Percentiles rank a stretch among this genome's conserved stretches.
Evolutionary conservation across 2,113 vertebrate species (phyloP).

Genomic region (Grammomys dolichurus): DNA sequence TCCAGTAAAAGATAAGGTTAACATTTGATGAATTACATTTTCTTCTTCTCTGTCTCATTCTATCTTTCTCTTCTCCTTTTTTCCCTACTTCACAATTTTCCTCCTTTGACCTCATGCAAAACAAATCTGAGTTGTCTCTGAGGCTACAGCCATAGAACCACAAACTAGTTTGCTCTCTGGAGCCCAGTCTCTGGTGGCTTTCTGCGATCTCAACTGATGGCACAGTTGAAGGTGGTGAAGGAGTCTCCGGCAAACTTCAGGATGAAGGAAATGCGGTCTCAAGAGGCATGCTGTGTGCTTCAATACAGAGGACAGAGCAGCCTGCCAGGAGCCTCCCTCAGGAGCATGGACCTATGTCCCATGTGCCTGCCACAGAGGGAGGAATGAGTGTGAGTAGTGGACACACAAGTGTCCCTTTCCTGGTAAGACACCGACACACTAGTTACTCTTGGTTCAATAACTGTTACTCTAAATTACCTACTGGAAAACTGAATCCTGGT

Average conservation of each 20-base stretch:
- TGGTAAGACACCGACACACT: slow-evolving; percentile 30
- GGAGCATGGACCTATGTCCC: background rate
- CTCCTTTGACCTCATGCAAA: background rate
- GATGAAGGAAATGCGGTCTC: background rate
- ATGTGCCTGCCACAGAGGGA: background rate
- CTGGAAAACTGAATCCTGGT: background rate
- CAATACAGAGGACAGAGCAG: background rate
- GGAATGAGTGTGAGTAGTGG: background rate
- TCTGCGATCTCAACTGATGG: background rate
- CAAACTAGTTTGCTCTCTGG: background rate
- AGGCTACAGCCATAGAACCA: background rate
- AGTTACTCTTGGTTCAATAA: background rate
- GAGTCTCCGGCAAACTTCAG: background rate
- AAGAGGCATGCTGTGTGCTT: slow-evolving; percentile 2
- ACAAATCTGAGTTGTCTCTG: background rate
- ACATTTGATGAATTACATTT: background rate
- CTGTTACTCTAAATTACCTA: background rate
- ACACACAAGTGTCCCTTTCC: too few species aligned
- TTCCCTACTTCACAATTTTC: background rate
- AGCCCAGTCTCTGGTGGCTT: slow-evolving; percentile 56
- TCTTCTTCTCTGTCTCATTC: background rate
- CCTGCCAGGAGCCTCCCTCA: background rate
- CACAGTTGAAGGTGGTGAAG: background rate
- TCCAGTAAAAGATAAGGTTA: background rate
- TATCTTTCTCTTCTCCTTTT: background rate